phyloP scores from a whole-genome alignment of 2,113 vertebrate genomes.

The Nyctibius bracteatus region DNA sequence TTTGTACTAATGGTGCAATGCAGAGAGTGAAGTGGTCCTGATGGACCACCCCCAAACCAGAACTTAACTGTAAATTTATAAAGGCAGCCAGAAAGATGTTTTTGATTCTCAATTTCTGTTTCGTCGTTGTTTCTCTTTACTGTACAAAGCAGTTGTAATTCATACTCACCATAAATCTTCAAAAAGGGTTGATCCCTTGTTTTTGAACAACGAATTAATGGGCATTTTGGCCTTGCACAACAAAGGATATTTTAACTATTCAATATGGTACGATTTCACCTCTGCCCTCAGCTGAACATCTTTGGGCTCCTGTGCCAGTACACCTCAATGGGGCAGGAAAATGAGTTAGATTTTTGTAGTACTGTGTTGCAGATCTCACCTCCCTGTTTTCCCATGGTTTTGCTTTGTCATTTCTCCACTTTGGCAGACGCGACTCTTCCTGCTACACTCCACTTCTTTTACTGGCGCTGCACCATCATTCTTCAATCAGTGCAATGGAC shows the following conservation, averaged over 20 bases:
- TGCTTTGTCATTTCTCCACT: background rate
- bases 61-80: fast-evolving
- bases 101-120: background rate
- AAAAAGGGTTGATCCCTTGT: background rate
- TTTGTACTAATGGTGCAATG: background rate
- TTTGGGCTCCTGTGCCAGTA: background rate
- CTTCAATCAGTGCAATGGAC: background rate
- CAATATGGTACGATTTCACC: background rate
- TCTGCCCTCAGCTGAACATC: background rate
- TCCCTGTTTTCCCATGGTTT: background rate
- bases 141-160: background rate
- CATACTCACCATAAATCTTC: background rate
- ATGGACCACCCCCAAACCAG: background rate
- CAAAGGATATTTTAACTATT: background rate
- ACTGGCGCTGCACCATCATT: background rate
- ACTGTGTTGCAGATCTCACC: background rate
- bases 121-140: background rate
- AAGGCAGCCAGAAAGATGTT: background rate
- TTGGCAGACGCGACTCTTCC: background rate
- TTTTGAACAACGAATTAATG: background rate
- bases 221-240: background rate
- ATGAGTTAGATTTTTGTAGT: background rate
- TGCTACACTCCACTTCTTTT: background rate
- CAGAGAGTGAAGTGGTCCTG: background rate
- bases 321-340: background rate